phyloP scores from a whole-genome alignment of 2,888 invertebrate genomes.

The Mechanitis mazaeus region DNA sequence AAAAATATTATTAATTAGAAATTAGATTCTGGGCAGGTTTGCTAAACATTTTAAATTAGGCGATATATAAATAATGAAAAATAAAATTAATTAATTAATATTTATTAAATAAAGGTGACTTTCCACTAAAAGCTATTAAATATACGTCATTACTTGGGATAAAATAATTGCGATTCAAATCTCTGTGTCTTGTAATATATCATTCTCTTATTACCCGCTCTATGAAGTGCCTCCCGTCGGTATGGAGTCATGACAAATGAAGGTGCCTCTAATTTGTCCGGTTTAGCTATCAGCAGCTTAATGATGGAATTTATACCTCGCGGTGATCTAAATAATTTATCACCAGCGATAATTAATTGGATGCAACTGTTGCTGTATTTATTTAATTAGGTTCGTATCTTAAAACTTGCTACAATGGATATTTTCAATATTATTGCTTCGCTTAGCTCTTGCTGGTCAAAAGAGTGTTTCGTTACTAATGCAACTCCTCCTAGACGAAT shows the following conservation, averaged over 20 bases:
- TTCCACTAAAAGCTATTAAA: too few species aligned
- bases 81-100: too few species aligned
- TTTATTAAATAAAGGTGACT: too few species aligned
- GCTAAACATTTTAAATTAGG: too few species aligned
- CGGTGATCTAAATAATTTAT: slow-evolving; percentile 39
- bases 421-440: background rate
- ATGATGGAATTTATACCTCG: slow-evolving; percentile 46
- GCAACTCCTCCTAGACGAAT: too few species aligned
- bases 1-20: too few species aligned
- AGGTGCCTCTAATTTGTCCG: slow-evolving; percentile 62
- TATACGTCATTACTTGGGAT: background rate
- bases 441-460: background rate
- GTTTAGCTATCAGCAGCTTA: slow-evolving; percentile 54
- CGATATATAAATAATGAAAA: too few species aligned
- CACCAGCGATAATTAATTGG: slow-evolving; percentile 29
- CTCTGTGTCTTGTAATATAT: slow-evolving; percentile 17
- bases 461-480: too few species aligned
- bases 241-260: slow-evolving; percentile 55
- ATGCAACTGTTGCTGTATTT: slow-evolving; percentile 17
- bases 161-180: slow-evolving; percentile 26
- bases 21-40: too few species aligned
- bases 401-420: too few species aligned
- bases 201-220: slow-evolving; percentile 28
- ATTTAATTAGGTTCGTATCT: too few species aligned
- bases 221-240: slow-evolving; percentile 26